phyloP scores from a whole-genome alignment of 2,888 invertebrate genomes.

The Brassicogethes aeneus region DNA sequence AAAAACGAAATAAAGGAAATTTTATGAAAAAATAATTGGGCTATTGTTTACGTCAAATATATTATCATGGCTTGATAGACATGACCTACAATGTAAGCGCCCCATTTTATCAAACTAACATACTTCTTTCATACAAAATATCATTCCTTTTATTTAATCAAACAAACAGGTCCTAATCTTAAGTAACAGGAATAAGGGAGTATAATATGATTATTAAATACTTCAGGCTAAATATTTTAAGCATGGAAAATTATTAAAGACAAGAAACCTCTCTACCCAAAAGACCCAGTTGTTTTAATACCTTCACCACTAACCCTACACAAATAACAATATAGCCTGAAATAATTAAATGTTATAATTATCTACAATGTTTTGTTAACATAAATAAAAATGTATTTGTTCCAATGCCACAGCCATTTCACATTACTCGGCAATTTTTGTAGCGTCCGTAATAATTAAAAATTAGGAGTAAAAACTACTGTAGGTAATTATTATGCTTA shows the following conservation, averaged over 20 bases:
- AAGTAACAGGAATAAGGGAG: constrained; percentile 23
- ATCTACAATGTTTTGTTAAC: no score
- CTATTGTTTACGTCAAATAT: not conserved
- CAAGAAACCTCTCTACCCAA: constrained; percentile 38
- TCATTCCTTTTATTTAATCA: constrained; percentile 22
- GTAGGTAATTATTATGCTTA: no score
- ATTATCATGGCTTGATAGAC: constrained; percentile 37
- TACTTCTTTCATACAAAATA: constrained; percentile 16
- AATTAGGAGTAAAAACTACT: no score
- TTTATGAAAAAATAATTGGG: no score
- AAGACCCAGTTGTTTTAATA: constrained; percentile 2
- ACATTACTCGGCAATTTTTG: no score
- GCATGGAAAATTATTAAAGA: constrained; percentile 9
- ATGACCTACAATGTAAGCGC: constrained; percentile 41
- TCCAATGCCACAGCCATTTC: no score
- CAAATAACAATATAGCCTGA: constrained; percentile 4
- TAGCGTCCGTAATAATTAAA: no score
- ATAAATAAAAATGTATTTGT: no score
- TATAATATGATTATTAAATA: constrained; percentile 30
- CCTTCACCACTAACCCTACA: not conserved
- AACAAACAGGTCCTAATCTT: constrained; percentile 22
- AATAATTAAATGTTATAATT: constrained; percentile 4
- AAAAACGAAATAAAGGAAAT: no score
- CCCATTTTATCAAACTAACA: constrained; percentile 27
- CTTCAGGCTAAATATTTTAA: constrained; percentile 28